Percentiles rank a stretch among this genome's conserved stretches.
Evolutionary conservation across 2,888 invertebrate species (phyloP).

Genomic region (Acleris laterana): DNA sequence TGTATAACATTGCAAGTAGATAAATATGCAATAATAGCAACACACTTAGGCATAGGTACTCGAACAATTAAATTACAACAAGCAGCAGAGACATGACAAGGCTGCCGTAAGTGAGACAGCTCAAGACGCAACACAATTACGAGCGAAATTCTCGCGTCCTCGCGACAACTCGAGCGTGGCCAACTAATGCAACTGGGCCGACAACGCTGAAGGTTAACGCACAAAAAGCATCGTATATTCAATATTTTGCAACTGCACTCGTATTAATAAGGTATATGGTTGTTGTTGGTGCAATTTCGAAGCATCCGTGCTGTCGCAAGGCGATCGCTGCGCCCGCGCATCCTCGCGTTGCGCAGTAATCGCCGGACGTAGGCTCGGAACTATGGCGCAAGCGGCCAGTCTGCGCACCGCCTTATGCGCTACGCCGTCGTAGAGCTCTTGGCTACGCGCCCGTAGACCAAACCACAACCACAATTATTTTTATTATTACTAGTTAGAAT

Average conservation of each 20-base stretch:
- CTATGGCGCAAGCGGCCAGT: conserved; percentile 61
- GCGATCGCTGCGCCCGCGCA: conserved; percentile 62
- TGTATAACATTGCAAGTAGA: background rate
- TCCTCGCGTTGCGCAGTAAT: conserved; percentile 80
- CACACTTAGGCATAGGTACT: background rate
- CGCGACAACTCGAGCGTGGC: conserved; percentile 75
- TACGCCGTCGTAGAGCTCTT: conserved; percentile 36
- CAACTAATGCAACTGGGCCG: conserved; percentile 78
- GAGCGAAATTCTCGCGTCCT: conserved; percentile 68
- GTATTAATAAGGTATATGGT: conserved; percentile 76
- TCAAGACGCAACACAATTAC: conserved; percentile 32
- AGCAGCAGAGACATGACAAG: conserved; percentile 43
- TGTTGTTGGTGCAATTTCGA: conserved; percentile 72
- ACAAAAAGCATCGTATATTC: conserved; percentile 71
- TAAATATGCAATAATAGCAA: background rate
- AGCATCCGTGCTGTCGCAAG: conserved; percentile 82
- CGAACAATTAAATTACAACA: conserved; percentile 28
- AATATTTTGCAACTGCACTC: conserved; percentile 78
- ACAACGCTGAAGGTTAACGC: conserved; percentile 75
- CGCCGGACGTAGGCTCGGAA: conserved; percentile 79
- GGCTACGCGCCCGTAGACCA: conserved; percentile 17
- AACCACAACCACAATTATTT: background rate
- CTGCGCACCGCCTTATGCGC: conserved; percentile 49
- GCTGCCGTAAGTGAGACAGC: conserved; percentile 23
- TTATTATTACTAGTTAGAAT: background rate